Conservation (phyloP, 2,888 invertebrate species). For the Agrypnus murinus region DNA sequence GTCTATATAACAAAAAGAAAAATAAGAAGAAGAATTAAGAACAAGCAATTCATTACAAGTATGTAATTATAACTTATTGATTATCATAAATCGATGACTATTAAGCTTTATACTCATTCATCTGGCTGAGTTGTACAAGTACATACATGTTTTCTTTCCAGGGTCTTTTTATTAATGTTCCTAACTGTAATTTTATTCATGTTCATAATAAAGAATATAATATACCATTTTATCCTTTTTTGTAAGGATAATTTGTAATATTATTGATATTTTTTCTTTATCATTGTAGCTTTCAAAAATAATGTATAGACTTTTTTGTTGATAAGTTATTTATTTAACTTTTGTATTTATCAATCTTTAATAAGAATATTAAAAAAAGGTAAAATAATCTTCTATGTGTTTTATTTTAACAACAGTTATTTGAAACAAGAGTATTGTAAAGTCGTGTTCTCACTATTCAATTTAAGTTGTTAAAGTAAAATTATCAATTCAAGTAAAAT, state of each 20-base stretch:
- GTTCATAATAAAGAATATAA: conserved; percentile 27
- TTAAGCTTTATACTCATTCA: conserved; percentile 43
- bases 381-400: no score
- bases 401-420: no score
- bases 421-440: no score
- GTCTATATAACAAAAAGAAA: no score
- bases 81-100: conserved; percentile 9
- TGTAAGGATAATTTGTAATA: conserved; percentile 9
- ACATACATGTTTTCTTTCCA: conserved; percentile 40
- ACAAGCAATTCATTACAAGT: conserved; percentile 1
- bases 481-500: no score
- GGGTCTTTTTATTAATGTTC: conserved; percentile 46
- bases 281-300: conserved; percentile 34
- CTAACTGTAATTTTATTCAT: conserved; percentile 42
- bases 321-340: conserved; percentile 47
- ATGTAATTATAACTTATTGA: conserved; percentile 19
- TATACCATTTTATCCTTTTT: conserved; percentile 24
- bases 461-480: no score
- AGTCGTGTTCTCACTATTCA: no score
- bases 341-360: conserved; percentile 45
- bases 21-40: no score
- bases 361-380: conserved; percentile 28
- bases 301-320: conserved; percentile 39
- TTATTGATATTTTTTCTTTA: conserved; percentile 25
- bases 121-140: conserved; percentile 8